Conservation (phyloP, 2,888 invertebrate genomes). For the Drosophila putrida region DNA sequence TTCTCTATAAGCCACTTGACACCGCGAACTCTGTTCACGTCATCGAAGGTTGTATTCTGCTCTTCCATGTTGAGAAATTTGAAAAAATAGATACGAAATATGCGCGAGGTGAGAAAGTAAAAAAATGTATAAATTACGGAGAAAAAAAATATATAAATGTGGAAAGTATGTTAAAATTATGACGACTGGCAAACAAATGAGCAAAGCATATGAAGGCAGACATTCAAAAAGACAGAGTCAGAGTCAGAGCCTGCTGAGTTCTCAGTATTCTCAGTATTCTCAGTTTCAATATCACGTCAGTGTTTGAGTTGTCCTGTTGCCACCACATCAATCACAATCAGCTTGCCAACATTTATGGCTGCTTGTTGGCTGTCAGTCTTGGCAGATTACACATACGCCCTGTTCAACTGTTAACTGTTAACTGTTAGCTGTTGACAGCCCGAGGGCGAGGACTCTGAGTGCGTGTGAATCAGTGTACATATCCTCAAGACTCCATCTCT, state of each 20-base stretch:
- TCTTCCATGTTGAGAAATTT: constrained; percentile 14
- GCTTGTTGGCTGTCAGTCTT: constrained; percentile 51
- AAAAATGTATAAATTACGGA: neutral
- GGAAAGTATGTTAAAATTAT: neutral
- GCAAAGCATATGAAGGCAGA: neutral
- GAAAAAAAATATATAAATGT: neutral
- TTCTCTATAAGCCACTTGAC: constrained; percentile 25
- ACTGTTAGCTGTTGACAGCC: constrained; percentile 39
- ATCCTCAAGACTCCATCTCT: neutral
- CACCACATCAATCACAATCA: constrained; percentile 59
- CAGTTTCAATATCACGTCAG: neutral
- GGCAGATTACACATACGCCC: constrained; percentile 58
- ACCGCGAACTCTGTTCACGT: neutral
- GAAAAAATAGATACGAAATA: neutral
- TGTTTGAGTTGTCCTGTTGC: constrained; percentile 11
- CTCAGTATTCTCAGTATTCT: no score
- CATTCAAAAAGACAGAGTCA: no score
- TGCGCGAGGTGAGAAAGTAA: neutral
- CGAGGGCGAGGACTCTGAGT: neutral
- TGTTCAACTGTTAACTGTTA: constrained; percentile 25
- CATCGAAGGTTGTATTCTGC: neutral
- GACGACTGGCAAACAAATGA: neutral
- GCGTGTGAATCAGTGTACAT: neutral
- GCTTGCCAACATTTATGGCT: constrained; percentile 48
- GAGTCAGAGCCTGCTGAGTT: constrained; percentile 26